These are phyloP conservation scores for Xiphophorus hellerii DNA, from an alignment of 2,113 vertebrate genomes.

Conservation along the genomic window DNA sequence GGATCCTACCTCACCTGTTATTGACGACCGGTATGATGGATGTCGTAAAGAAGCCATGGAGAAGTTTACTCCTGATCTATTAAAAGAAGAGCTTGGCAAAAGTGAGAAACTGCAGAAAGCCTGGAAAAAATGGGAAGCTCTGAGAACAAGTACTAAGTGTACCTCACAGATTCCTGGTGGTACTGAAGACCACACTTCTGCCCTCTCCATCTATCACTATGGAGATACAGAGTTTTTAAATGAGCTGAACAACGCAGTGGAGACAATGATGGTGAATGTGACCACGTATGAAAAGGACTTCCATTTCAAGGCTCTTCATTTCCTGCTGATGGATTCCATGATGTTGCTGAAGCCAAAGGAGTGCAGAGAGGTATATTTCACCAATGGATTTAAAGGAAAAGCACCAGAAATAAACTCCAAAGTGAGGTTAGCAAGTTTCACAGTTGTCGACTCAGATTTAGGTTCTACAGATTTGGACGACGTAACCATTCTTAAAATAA, in stretches of 20 bases:
- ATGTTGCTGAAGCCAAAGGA: not conserved
- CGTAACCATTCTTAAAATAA: slow-evolving; percentile 34
- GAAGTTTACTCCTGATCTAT: slow-evolving; percentile 50
- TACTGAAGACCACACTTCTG: slow-evolving; percentile 42
- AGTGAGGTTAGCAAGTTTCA: slow-evolving; percentile 69
- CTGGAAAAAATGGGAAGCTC: slow-evolving; percentile 15
- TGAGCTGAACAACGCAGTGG: slow-evolving; percentile 10
- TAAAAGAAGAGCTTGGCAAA: slow-evolving; percentile 47
- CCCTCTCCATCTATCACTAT: slow-evolving; percentile 36
- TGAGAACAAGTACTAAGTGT: not conserved
- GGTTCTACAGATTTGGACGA: accelerated
- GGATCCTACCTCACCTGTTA: slow-evolving; percentile 46
- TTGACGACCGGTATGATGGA: slow-evolving; percentile 54
- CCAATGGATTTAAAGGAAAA: not conserved
- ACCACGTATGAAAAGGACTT: slow-evolving; percentile 55
- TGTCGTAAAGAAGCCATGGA: slow-evolving; percentile 61
- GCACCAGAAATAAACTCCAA: not conserved
- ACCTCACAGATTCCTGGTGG: slow-evolving; percentile 27
- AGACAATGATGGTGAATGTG: slow-evolving; percentile 33
- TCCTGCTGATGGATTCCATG: slow-evolving; percentile 73
- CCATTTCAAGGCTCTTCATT: slow-evolving; percentile 75
- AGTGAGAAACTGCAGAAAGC: not conserved
- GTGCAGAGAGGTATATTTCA: slow-evolving; percentile 41
- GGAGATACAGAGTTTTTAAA: accelerated
- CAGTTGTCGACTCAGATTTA: accelerated